Base-by-base conservation (phyloP, 2,888 invertebrate genomes). In the Cordilura impudica region DNA sequence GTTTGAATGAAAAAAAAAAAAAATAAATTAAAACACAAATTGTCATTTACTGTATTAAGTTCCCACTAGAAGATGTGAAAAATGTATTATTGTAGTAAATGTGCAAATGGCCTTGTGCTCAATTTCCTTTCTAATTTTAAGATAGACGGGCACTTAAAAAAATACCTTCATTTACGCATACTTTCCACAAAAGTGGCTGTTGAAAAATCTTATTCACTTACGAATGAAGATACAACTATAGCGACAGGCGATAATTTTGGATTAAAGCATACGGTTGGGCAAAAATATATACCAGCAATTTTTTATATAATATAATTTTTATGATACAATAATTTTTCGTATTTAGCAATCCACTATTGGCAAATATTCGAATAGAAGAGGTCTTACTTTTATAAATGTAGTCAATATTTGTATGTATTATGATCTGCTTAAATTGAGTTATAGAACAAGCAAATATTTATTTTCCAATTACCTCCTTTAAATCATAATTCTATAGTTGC, bases 71-170 rank as follows among this genome's bases (percentile, higher is more conserved):
- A 75, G 63, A 56, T 54, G 31, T 16, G 26, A 60, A 63, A 29
- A 66, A 49, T 58, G 43, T 54, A 29, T 39, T 61, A 39, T 26
- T 54, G 45, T 39, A 53, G 29, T 29, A 12, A 18, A 31, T n/a
- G n/a, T n/a, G 35, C 29, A 26, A 3, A 31, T 54, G 78, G 75
- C 75, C 79, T 79, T 79, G 79, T 75, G 51, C 66, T 56, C 71
- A 79, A 75, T 75, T 75, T 75, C 58, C 61, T 63, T 74, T 78
- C 61, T 79, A 70, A 75, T 75, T 70, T 66, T 43, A 45, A 74
- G 70, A 74, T 66, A 79, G 71, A 79, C 49, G 74, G 54, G 8
- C 75, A 71, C 74, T 78, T 74, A 71, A 66, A 49, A 31, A 70
- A 53, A 49, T 70, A 53, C 58, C 73, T 53, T 45, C 10, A 31